These are phyloP conservation scores for Machimus rusticus DNA, from an alignment of 2,888 invertebrate genomes.

Conservation along the genomic window DNA sequence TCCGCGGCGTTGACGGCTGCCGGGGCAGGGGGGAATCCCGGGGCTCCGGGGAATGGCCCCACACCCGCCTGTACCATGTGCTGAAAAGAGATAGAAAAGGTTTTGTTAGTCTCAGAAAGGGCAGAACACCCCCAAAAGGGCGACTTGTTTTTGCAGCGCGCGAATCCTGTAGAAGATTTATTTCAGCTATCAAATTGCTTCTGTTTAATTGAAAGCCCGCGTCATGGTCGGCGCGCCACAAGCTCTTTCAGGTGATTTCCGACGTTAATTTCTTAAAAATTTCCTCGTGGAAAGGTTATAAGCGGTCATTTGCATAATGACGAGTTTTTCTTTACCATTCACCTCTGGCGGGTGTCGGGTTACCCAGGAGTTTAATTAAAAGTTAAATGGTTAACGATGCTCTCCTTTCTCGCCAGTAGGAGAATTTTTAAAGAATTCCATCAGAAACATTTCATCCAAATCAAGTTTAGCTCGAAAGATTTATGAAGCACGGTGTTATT, in stretches of 20 bases:
- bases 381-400: neutral
- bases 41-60: conserved; percentile 61
- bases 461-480: neutral
- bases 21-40: conserved; percentile 60
- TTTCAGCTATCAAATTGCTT: neutral
- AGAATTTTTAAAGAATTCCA: neutral
- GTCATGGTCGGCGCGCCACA: neutral
- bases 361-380: neutral
- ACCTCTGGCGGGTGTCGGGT: neutral
- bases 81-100: conserved; percentile 51
- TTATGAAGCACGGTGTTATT: neutral
- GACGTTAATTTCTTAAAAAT: neutral
- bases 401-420: neutral
- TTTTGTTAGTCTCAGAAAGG: conserved; percentile 14
- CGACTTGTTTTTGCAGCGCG: neutral
- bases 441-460: neutral
- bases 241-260: neutral
- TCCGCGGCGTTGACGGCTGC: conserved; percentile 57
- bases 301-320: neutral
- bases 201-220: neutral
- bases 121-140: neutral
- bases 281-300: neutral
- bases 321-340: neutral
- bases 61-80: conserved; percentile 63
- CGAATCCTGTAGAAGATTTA: neutral